These are phyloP conservation scores for Anarrhichthys ocellatus DNA, from an alignment of 2,113 vertebrate genomes.

Conservation along the genomic window DNA sequence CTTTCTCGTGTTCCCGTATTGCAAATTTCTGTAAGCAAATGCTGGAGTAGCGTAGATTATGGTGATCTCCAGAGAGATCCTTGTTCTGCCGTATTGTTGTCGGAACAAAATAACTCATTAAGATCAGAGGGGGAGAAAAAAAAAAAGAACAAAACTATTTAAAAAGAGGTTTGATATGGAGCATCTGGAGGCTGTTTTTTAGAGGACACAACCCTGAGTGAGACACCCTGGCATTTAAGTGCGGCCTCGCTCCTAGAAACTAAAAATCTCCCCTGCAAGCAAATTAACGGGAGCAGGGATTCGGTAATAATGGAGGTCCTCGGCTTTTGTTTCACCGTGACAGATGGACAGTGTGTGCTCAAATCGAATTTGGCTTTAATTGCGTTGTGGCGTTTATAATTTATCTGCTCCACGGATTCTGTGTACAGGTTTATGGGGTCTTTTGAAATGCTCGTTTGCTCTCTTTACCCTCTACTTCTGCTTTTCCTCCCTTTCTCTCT, in stretches of 20 bases:
- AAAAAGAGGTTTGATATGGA: slow-evolving; percentile 86
- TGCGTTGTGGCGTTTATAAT: slow-evolving; percentile 99
- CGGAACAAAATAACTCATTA: slow-evolving; percentile 66
- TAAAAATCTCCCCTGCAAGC: slow-evolving; percentile 94
- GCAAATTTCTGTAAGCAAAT: slow-evolving; percentile 25
- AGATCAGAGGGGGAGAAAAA: slow-evolving; percentile 40
- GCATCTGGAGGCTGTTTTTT: slow-evolving; percentile 95
- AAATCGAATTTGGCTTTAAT: slow-evolving; percentile 99
- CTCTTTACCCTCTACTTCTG: slow-evolving; percentile 64
- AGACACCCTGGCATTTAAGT: slow-evolving; percentile 88
- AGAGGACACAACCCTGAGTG: slow-evolving; percentile 92
- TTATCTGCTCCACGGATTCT: slow-evolving; percentile 99
- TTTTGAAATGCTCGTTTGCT: slow-evolving; percentile 88
- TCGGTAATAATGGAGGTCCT: slow-evolving; percentile 95
- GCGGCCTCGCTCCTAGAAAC: slow-evolving; percentile 93
- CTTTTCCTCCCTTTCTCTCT: slow-evolving; percentile 15
- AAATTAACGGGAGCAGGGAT: slow-evolving; percentile 97
- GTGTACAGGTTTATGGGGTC: slow-evolving; percentile 97
- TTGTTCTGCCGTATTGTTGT: slow-evolving; percentile 60
- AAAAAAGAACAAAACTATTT: slow-evolving; percentile 29
- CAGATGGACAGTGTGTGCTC: slow-evolving; percentile 99
- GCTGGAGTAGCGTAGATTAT: slow-evolving; percentile 38
- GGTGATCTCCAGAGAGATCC: slow-evolving; percentile 57
- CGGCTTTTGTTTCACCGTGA: slow-evolving; percentile 98
- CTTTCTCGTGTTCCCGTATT: background rate